Evolutionary conservation across 2,113 vertebrate species (phyloP).

Genomic region (Mirounga angustirostris): DNA sequence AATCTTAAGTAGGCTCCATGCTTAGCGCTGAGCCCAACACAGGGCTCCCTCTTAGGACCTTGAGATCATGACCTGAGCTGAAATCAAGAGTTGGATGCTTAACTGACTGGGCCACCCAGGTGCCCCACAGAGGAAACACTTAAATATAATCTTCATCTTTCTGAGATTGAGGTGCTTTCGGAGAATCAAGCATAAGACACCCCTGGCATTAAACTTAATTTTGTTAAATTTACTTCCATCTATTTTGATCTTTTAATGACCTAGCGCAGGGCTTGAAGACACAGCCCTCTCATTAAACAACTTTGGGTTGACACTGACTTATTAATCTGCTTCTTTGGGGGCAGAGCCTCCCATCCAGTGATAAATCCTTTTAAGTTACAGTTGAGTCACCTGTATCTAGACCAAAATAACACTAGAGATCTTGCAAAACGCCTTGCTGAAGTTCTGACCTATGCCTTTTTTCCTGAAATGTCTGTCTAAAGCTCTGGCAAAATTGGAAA

Average conservation of each 20-base stretch:
- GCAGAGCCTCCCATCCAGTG: not conserved
- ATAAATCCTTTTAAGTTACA: not conserved
- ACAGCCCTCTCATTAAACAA: not conserved
- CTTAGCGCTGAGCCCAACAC: not conserved
- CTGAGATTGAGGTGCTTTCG: not conserved
- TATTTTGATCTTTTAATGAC: not conserved
- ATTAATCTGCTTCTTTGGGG: not conserved
- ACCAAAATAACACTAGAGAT: not conserved
- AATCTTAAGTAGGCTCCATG: not conserved
- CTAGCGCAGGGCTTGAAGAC: not conserved
- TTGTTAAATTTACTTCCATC: not conserved
- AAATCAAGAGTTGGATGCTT: not conserved
- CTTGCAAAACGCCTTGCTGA: not conserved
- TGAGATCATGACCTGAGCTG: not conserved
- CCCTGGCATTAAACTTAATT: not conserved
- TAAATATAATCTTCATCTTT: not conserved
- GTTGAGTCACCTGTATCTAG: not conserved
- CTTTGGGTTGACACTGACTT: not conserved
- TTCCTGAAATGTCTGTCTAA: not conserved
- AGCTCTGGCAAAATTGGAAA: not conserved
- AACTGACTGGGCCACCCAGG: not conserved
- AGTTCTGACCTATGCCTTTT: not conserved
- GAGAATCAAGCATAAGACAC: not conserved
- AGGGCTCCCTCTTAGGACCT: not conserved
- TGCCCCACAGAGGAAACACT: not conserved